phyloP scores from a whole-genome alignment of 2,888 invertebrate genomes.

The Cryptosula pallasiana region DNA sequence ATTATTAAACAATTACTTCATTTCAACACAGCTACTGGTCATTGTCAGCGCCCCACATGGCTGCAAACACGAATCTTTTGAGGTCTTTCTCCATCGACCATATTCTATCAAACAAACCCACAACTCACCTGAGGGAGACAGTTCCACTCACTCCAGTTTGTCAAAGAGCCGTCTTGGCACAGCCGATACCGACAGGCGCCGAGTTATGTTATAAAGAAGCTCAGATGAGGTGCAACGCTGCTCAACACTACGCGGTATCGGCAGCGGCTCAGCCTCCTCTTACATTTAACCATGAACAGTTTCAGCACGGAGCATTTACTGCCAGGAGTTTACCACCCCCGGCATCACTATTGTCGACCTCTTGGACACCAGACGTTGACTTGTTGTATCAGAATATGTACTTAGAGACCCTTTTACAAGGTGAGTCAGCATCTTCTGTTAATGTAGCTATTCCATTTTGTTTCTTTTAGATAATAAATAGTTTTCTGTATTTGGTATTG shows the following conservation, averaged over 20 bases:
- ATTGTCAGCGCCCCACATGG: background rate
- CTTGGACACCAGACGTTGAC: background rate
- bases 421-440: too few relatives aligned
- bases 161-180: background rate
- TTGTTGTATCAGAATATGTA: background rate
- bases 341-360: background rate
- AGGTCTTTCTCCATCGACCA: slow-evolving; percentile 18
- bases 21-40: background rate
- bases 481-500: too few relatives aligned
- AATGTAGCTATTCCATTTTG: too few relatives aligned
- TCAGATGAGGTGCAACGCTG: background rate
- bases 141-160: background rate
- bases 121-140: background rate
- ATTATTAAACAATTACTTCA: background rate
- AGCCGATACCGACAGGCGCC: background rate
- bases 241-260: background rate
- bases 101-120: background rate
- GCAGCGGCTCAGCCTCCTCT: background rate
- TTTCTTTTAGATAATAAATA: too few relatives aligned
- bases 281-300: background rate
- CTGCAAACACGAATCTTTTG: background rate
- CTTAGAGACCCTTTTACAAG: slow-evolving; percentile 3
- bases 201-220: background rate
- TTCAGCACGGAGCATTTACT: background rate
- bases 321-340: background rate